These are phyloP conservation scores for Capitulum mitella DNA, from an alignment of 2,888 invertebrate species.

Conservation along the genomic window DNA sequence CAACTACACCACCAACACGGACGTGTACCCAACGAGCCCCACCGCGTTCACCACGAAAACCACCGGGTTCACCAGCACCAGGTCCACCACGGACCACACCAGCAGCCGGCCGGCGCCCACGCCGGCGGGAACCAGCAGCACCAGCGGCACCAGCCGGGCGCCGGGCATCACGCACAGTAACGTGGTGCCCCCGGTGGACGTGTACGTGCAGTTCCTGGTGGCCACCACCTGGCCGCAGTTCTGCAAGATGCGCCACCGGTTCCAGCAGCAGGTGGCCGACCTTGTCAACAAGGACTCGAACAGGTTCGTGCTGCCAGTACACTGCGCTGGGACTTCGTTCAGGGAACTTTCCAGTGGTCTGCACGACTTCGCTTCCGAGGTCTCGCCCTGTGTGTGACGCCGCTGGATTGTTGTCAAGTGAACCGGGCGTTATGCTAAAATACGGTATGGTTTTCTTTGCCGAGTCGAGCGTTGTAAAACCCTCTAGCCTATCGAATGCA, in stretches of 20 bases:
- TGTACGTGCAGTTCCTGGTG: constrained; percentile 14
- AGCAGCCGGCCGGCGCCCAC: not conserved
- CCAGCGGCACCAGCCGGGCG: not conserved
- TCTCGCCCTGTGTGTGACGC: too few species aligned
- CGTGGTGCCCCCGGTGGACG: constrained; percentile 9
- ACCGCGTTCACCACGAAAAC: not conserved
- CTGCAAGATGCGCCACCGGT: not conserved
- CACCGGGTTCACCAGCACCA: not conserved
- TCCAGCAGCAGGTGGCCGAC: not conserved
- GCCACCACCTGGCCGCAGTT: not conserved
- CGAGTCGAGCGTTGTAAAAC: too few species aligned
- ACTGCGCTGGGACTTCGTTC: too few species aligned
- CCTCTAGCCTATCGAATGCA: too few species aligned
- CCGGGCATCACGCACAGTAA: constrained; percentile 12
- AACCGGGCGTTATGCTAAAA: too few species aligned
- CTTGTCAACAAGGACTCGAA: not conserved
- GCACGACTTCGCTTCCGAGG: too few species aligned
- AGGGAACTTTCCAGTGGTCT: too few species aligned
- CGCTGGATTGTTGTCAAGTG: too few species aligned
- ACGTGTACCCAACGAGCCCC: not conserved
- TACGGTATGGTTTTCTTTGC: too few species aligned
- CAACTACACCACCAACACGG: not conserved
- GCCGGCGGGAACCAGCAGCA: too few species aligned
- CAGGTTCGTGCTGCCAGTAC: not conserved
- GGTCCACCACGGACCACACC: not conserved